Evolutionary conservation across 2,113 vertebrate genomes (phyloP), one percentile per base, ranked within the genome.

Genomic region (Mystacornis crossleyi): DNA sequence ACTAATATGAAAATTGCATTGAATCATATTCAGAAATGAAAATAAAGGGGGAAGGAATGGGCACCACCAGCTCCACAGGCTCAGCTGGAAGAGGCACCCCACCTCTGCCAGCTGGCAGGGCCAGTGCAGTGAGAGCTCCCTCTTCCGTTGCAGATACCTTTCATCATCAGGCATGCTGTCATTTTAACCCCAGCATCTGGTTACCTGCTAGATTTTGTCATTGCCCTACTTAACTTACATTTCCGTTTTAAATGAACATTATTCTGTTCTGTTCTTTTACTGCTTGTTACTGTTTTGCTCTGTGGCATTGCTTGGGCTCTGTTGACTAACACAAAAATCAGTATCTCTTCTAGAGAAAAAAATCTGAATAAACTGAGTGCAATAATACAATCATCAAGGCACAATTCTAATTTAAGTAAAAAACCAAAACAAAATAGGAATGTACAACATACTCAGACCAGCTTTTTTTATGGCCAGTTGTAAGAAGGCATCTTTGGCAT

Each of bases 41-140:
- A 74, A 62, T 19, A 33, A 77, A 64, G 34, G 21, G 21, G 6
- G 28, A 78, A 25, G 57, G 34, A 47, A 57, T 11, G 75, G 14
- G 34, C 14, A 31, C 16, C 53, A 45, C 7, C 69, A 77, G 12
- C 29, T 40, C 12, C 50, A 13, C 24, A 43, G 33, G 31, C 45
- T 60, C 48, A 29, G 19, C 72, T 31, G 3, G 61, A n/a, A n/a
- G n/a, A 53, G 72, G 43, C 9, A 16, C 6, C 43, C 28, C 74
- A 51, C 50, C 62, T 26, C 60, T n/a, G 18, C 34, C 0, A 0
- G 60, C 73, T 31, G 62, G 18, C 6, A 7, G 80, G 95, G 75
- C 92, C 33, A 12, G 51, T 51, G 95, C 93, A 5, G 60, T 81
- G 87, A 83, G 93, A 81, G 94, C 96, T 97, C 93, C 95, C 96